phyloP scores from a whole-genome alignment of 2,113 vertebrate species.

The Tautogolabrus adspersus region DNA sequence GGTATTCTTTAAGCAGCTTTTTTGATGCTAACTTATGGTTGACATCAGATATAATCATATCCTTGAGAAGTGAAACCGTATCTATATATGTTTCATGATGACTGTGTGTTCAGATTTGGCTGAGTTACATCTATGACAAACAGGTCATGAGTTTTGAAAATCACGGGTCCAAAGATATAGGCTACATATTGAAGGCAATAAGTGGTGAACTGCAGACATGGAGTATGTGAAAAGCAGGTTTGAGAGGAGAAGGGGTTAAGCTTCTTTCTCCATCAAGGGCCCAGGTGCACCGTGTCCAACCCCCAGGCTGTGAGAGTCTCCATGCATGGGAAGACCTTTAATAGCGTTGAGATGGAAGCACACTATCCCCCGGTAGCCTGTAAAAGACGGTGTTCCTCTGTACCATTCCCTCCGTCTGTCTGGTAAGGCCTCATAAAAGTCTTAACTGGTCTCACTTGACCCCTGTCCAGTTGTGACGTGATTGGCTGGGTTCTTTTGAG shows the following conservation, averaged over 20 bases:
- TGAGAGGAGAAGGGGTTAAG: constrained; percentile 54
- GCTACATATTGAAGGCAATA: not conserved
- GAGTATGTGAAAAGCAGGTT: not conserved
- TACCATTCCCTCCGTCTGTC: constrained; percentile 43
- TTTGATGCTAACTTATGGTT: not conserved
- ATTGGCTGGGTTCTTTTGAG: constrained; percentile 39
- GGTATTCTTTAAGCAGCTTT: not conserved
- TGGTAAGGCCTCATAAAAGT: constrained; percentile 66
- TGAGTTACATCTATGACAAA: not conserved
- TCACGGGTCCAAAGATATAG: not conserved
- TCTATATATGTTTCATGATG: not conserved
- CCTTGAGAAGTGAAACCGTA: not conserved
- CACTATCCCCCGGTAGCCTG: constrained; percentile 54
- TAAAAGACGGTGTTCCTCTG: constrained; percentile 59
- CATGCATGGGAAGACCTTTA: constrained; percentile 57
- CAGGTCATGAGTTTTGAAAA: not conserved
- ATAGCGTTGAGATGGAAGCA: constrained; percentile 50
- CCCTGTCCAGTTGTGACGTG: constrained; percentile 26
- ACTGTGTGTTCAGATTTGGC: not conserved
- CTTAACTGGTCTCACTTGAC: constrained; percentile 66
- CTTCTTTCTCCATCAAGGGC: constrained; percentile 5
- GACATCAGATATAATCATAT: not conserved
- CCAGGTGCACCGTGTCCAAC: constrained; percentile 58
- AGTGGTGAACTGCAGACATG: constrained; percentile 1
- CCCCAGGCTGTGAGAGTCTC: constrained; percentile 39